These are phyloP conservation scores for Aromia moschata DNA, from an alignment of 2,888 invertebrate genomes.

Conservation along the genomic window DNA sequence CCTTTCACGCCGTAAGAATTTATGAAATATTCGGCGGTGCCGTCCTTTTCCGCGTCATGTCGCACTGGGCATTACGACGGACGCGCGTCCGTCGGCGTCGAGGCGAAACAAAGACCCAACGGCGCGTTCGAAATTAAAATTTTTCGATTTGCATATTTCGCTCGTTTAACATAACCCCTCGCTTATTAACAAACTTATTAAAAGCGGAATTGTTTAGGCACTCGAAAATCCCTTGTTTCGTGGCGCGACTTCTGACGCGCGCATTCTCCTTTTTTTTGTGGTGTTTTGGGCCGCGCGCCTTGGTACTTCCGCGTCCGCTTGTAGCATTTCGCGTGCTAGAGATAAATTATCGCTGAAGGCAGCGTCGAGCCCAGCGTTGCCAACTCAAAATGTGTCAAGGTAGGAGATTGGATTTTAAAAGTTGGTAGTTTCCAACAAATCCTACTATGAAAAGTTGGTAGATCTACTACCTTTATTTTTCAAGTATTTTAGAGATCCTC, in stretches of 20 bases:
- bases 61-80: constrained; percentile 39
- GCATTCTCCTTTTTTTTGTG: not conserved
- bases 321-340: no score
- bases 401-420: no score
- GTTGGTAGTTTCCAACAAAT: no score
- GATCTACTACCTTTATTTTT: no score
- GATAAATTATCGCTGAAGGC: no score
- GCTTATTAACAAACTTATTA: constrained; percentile 40
- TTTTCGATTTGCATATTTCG: constrained; percentile 51
- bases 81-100: no score
- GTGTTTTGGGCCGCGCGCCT: no score
- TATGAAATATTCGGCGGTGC: constrained; percentile 27
- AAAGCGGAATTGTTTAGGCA: constrained; percentile 32
- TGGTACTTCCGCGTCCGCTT: no score
- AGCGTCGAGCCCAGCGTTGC: no score
- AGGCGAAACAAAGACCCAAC: constrained; percentile 44
- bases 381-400: no score
- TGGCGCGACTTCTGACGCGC: not conserved
- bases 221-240: constrained; percentile 6
- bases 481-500: no score
- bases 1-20: constrained; percentile 26
- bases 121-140: constrained; percentile 46
- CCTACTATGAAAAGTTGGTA: no score
- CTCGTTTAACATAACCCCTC: constrained; percentile 42
- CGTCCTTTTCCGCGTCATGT: constrained; percentile 37